Evolutionary conservation across 1,140 invertebrate species (phyloP), one percentile per base, ranked within the genome.

Genomic region (Dinothrombium tinctorium): DNA sequence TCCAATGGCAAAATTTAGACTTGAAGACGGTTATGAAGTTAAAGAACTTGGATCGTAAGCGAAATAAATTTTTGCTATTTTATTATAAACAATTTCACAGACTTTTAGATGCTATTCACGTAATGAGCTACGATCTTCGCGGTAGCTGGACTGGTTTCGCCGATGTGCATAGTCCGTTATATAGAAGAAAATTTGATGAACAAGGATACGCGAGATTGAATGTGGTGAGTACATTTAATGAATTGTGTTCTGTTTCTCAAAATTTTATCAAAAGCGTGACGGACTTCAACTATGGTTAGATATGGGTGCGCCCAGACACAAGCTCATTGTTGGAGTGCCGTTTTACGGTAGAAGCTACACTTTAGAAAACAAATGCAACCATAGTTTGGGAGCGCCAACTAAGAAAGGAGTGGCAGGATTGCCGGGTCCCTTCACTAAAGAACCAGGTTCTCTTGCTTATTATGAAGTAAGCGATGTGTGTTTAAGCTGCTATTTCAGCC

Each of bases 91-190:
- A 31, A 14, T 43, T 43, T 43, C 69, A 1, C 55, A 64, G n/a
- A 22, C 29, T 42, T 49, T 89, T 77, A 3, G 81, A 87, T 56
- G 82, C 72, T 62, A 65, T 84, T 0, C 82, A 80, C 56, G 50
- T 90, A 3, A 87, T 87, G 82, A 67, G 73, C 0, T 90, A 89
- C 53, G 81, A 89, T 55, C 86, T 71, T 14, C 66, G 82, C 47
- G 84, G 84, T 20, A 82, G 82, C 50, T 89, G 82, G 82, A 80
- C 76, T 5, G 77, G 76, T 28, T 69, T 79, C 35, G 83, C 80
- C 22, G 78, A 70, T 37, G 59, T 77, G 0, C 84, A 84, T 59
- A 67, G 79, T 0, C 79, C 81, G 0, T 58, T 86, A 1, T 78
- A 68, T 31, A 44, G 14, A 22, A 9, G 42, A 26, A 21, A 23